Conservation (phyloP, 2,888 invertebrate species). For the Phortica okadai region DNA sequence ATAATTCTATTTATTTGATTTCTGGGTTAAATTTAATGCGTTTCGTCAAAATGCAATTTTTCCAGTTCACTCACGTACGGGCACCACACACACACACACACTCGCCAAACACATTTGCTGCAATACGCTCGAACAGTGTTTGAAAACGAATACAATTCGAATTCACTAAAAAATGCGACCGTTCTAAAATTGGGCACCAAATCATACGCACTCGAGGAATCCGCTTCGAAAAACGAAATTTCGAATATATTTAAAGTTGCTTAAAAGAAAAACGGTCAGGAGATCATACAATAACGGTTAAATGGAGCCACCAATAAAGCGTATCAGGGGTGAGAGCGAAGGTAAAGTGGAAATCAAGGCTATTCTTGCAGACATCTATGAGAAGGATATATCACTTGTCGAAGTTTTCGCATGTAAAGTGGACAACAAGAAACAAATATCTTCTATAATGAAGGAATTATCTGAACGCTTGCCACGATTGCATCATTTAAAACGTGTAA, state of each 20-base stretch:
- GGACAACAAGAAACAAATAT: conserved; percentile 80
- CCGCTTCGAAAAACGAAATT: too few species aligned
- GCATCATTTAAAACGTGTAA: conserved; percentile 85
- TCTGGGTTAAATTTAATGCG: not conserved
- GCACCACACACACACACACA: conserved; percentile 10
- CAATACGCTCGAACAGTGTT: not conserved
- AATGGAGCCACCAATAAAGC: conserved; percentile 53
- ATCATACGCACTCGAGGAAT: too few species aligned
- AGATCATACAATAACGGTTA: too few species aligned
- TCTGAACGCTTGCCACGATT: conserved; percentile 80
- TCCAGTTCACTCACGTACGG: not conserved
- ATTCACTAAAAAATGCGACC: conserved; percentile 4
- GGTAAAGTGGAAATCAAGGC: conserved; percentile 73
- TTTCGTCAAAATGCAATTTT: conserved; percentile 13
- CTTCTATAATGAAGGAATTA: conserved; percentile 80
- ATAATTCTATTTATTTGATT: not conserved
- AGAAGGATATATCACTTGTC: conserved; percentile 77
- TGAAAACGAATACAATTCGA: not conserved
- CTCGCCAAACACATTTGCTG: not conserved
- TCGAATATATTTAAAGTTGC: too few species aligned
- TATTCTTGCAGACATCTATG: conserved; percentile 79
- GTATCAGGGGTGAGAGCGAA: conserved; percentile 34
- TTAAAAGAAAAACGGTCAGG: too few species aligned
- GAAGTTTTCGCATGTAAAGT: conserved; percentile 81
- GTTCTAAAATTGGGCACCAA: not conserved